Base-by-base conservation (phyloP, 2,113 vertebrate species). In the Lichenostomus cassidix region DNA sequence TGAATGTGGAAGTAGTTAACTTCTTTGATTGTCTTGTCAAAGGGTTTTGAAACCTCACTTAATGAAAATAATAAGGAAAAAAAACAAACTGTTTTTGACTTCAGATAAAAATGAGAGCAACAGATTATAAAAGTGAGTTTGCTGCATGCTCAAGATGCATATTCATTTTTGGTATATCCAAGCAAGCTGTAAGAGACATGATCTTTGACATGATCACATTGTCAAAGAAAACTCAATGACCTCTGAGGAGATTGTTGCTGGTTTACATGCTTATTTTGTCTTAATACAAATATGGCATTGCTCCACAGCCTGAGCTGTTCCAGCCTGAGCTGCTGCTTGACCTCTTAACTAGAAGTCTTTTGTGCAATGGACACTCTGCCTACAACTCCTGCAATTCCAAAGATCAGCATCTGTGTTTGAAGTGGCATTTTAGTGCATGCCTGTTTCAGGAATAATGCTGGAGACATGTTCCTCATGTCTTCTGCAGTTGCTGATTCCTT, bases 81-180 rank as follows among this genome's bases (percentile, higher is more conserved):
- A 67, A 17, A 0, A 0, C 7, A 24, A 60, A 44, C 7, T 44
- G 4, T 1, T 69, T 91, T 73, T 73, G 12, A 29, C 10, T 63
- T 77, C 53, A 50, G 20, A 64, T 37, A 64, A 69, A 83, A 83
- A 83, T 46, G 12, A 87, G 83, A 76, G 8, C 15, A 49, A 23
- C 9, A 47, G 11, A 5, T 49, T 46, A 24, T 31, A 76, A 59
- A 86, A 55, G 31, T 35, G 35, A 81, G 16, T 53, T 90, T 71
- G 7, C 47, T 79, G n/a, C 18, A 52, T 12, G 53, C 29, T 87
- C 27, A 35, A 53, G 39, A 29, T 27, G 15, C 10, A 15, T 47
- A 18, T 70, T 60, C 1, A 33, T 62, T 67, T 78, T 65, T 89
- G 31, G 13, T 75, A 29, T 53, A 63, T 19, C n/a, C 16, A 67